These are phyloP conservation scores for Bombus breviceps DNA, from an alignment of 1,140 invertebrate genomes.

Conservation along the genomic window DNA sequence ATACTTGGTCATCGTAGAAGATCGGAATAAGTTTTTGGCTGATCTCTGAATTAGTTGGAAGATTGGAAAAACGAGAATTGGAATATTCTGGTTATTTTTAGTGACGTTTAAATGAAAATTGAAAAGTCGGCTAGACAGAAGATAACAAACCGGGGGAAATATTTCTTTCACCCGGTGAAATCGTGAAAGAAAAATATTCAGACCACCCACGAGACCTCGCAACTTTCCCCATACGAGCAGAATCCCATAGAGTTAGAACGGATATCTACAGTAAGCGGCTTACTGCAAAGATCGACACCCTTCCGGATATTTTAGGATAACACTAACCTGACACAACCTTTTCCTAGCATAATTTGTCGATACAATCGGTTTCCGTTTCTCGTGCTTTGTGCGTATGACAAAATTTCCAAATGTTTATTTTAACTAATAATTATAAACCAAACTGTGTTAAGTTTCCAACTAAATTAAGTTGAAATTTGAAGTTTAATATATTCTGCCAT, in stretches of 20 bases:
- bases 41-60: not conserved
- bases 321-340: conserved; percentile 43
- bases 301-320: conserved; percentile 42
- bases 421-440: not conserved
- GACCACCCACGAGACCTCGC: conserved; percentile 56
- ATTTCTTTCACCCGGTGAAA: not conserved
- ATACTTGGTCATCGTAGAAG: not conserved
- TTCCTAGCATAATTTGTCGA: conserved; percentile 32
- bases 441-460: too few species aligned
- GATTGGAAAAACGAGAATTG: not conserved
- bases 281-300: conserved; percentile 50
- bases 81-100: not conserved
- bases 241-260: conserved; percentile 56
- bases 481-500: too few species aligned
- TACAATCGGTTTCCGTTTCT: conserved; percentile 18
- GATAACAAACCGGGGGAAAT: not conserved
- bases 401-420: not conserved
- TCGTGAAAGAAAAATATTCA: not conserved
- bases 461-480: not conserved
- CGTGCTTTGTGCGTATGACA: not conserved
- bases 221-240: conserved; percentile 20
- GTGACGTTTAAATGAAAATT: not conserved
- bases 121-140: not conserved
- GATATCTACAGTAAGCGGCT: conserved; percentile 62
- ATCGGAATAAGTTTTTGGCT: not conserved